Evolutionary conservation across 1,140 invertebrate genomes (phyloP).

Genomic region (Ceratoteleas bidentatus): DNA sequence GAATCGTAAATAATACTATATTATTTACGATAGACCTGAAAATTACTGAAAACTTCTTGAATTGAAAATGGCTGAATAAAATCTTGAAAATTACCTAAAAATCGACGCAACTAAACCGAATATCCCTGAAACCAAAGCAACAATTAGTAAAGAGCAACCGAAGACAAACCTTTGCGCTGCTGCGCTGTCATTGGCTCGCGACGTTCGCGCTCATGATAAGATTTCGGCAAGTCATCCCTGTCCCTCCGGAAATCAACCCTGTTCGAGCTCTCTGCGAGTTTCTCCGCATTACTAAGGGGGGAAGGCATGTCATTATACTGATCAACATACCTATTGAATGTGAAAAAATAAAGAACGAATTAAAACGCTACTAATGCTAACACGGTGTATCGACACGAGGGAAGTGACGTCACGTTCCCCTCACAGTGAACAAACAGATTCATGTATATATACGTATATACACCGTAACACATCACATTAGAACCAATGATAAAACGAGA

Average conservation of each 20-base stretch:
- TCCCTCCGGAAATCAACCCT: conserved; percentile 77
- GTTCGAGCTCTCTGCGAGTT: conserved; percentile 75
- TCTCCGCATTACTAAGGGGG: conserved; percentile 80
- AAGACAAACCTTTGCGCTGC: conserved; percentile 76
- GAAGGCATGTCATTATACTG: conserved; percentile 81
- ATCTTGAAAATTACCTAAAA: too few relatives aligned
- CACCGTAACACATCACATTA: too few relatives aligned
- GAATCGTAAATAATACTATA: too few relatives aligned
- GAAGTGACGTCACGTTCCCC: conserved; percentile 6
- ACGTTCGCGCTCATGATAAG: conserved; percentile 79
- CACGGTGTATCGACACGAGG: conserved; percentile 21
- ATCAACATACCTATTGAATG: conserved; percentile 79
- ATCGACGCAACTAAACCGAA: too few relatives aligned
- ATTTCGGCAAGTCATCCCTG: conserved; percentile 76
- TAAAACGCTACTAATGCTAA: conserved; percentile 58
- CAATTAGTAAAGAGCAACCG: not conserved
- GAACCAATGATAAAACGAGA: too few relatives aligned
- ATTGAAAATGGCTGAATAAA: too few relatives aligned
- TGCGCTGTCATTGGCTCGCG: conserved; percentile 70
- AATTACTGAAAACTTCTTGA: too few relatives aligned
- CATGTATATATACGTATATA: too few relatives aligned
- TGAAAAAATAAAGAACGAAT: conserved; percentile 72
- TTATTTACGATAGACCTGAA: too few relatives aligned
- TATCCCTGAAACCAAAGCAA: too few relatives aligned
- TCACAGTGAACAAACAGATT: too few relatives aligned